These are phyloP conservation scores for Protonibea diacanthus DNA, from an alignment of 2,797 vertebrate species.

Conservation along the genomic window DNA sequence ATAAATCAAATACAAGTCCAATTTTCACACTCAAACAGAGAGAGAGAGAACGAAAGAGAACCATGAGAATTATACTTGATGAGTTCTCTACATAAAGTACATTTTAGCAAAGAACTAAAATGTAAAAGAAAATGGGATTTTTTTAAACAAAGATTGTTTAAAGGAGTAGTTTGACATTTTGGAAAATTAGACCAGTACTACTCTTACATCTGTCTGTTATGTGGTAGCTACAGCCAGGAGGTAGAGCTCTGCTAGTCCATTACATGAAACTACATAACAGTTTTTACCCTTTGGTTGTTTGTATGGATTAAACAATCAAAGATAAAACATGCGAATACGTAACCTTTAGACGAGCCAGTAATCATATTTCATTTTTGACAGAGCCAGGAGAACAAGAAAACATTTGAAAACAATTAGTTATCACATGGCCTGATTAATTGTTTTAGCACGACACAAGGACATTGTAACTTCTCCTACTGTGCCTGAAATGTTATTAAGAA, in stretches of 20 bases:
- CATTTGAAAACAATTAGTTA: neutral
- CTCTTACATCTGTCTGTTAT: neutral
- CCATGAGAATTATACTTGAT: neutral
- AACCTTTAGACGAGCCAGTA: neutral
- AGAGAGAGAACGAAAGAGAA: neutral
- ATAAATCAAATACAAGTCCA: neutral
- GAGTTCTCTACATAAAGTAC: neutral
- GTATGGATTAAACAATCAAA: neutral
- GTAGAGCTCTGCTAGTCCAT: neutral
- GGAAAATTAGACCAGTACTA: neutral
- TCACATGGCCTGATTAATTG: neutral
- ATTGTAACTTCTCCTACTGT: neutral
- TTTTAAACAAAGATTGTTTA: neutral
- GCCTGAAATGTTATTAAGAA: neutral
- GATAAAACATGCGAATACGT: neutral
- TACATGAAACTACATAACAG: neutral
- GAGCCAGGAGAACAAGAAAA: no score
- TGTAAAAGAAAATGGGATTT: neutral
- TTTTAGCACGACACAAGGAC: neutral
- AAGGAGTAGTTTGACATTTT: neutral
- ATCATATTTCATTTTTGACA: neutral
- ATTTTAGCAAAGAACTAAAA: neutral
- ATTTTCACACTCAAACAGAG: neutral
- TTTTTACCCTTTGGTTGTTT: neutral
- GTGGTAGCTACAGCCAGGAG: neutral